These are phyloP conservation scores for Chironomus striatipennis DNA, from an alignment of 1,140 invertebrate genomes.

Conservation along the genomic window DNA sequence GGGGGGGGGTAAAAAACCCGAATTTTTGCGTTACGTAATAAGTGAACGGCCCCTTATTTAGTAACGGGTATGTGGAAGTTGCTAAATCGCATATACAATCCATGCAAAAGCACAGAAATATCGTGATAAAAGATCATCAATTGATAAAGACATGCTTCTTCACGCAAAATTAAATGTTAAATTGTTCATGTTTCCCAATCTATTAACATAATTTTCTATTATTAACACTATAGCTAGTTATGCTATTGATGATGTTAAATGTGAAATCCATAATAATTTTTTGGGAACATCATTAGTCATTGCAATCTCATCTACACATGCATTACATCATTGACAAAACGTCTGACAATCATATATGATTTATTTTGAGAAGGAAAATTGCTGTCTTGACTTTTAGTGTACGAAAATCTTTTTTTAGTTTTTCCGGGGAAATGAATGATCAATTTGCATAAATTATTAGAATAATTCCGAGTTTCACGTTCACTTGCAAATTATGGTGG, in stretches of 20 bases:
- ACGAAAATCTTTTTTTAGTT: too few relatives aligned
- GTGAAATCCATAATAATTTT: neutral
- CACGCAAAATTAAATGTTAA: neutral
- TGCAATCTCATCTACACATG: neutral
- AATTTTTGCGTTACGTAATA: too few relatives aligned
- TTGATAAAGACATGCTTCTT: neutral
- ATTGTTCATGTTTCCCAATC: neutral
- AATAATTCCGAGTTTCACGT: too few relatives aligned
- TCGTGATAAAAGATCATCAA: conserved; percentile 2
- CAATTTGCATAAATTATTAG: too few relatives aligned
- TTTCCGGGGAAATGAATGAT: too few relatives aligned
- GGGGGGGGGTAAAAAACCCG: too few relatives aligned
- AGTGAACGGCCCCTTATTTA: too few relatives aligned
- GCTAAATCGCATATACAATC: too few relatives aligned
- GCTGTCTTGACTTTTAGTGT: too few relatives aligned
- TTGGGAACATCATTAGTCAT: neutral
- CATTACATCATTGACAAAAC: neutral
- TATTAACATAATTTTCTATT: neutral
- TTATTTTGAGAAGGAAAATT: neutral
- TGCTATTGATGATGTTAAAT: neutral
- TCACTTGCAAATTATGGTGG: too few relatives aligned
- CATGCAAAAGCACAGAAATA: neutral
- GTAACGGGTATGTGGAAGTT: too few relatives aligned
- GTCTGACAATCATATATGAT: neutral
- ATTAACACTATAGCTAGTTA: too few relatives aligned